Evolutionary conservation across 2,113 vertebrate genomes (phyloP).

Genomic region (Todiramphus saurophagus): DNA sequence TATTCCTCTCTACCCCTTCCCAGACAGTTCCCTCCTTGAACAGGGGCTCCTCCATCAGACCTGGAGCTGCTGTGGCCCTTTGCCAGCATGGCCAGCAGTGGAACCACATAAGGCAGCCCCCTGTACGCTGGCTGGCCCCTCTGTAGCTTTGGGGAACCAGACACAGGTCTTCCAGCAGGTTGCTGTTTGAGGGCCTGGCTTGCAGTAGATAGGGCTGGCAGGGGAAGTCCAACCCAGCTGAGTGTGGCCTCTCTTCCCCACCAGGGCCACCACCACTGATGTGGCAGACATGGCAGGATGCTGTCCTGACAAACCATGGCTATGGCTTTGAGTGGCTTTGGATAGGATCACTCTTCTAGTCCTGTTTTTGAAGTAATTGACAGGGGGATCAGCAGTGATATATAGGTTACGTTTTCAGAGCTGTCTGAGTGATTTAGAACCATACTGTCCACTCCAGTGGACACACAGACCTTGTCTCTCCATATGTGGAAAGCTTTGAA

Average conservation of each 20-base stretch:
- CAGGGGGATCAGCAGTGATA: not conserved
- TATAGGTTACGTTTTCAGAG: not conserved
- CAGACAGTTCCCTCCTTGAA: not conserved
- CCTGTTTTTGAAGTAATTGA: not conserved
- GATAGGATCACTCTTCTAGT: not conserved
- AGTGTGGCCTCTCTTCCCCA: not conserved
- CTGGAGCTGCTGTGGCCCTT: not conserved
- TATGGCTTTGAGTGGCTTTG: not conserved
- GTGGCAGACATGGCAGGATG: too few species aligned
- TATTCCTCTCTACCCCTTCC: not conserved
- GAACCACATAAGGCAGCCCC: not conserved
- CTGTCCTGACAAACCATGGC: not conserved
- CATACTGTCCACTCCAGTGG: not conserved
- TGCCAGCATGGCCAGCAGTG: accelerated
- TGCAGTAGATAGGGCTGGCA: not conserved
- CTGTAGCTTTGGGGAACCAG: not conserved
- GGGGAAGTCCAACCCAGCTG: not conserved
- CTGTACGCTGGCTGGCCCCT: accelerated
- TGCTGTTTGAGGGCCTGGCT: accelerated
- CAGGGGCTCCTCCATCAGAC: accelerated
- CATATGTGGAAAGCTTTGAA: not conserved
- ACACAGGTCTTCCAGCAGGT: not conserved
- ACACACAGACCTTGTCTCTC: not conserved
- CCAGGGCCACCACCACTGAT: accelerated
- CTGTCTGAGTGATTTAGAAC: not conserved